A percentile compares a stretch with the other conserved stretches of the same genome.
These are phyloP conservation scores for Notechis scutatus DNA, from an alignment of 2,113 vertebrate genomes.

Conservation along the genomic window DNA sequence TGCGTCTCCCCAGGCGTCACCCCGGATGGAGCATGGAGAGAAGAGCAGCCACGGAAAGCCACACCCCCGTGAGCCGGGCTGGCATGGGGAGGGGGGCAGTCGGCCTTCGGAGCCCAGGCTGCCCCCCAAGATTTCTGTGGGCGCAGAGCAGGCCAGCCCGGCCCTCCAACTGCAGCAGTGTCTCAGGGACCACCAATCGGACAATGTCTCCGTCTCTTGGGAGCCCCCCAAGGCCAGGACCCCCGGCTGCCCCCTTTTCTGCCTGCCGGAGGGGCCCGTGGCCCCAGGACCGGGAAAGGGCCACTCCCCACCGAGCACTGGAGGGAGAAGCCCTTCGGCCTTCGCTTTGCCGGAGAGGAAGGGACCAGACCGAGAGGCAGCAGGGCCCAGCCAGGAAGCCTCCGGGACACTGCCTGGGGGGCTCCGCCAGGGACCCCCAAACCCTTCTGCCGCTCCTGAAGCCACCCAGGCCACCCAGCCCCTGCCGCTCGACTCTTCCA, in stretches of 20 bases:
- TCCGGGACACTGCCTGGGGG: accelerated
- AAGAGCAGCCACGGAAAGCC: not conserved
- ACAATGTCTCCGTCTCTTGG: accelerated
- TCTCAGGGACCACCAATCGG: accelerated
- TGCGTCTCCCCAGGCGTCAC: not conserved
- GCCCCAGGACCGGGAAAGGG: accelerated
- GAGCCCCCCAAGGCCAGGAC: not conserved
- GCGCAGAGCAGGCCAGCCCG: not conserved
- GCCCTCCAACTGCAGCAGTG: not conserved
- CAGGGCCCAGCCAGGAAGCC: not conserved
- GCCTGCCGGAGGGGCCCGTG: accelerated
- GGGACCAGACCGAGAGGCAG: accelerated
- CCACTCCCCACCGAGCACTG: not conserved
- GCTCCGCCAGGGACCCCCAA: accelerated
- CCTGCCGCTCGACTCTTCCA: not conserved
- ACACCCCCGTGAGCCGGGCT: accelerated
- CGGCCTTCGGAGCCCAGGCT: accelerated
- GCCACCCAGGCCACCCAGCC: not conserved
- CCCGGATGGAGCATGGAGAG: accelerated
- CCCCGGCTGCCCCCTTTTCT: not conserved
- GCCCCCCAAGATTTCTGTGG: not conserved
- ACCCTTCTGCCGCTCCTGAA: accelerated
- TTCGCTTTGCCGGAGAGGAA: not conserved
- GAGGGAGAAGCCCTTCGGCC: accelerated
- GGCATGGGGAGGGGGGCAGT: not conserved